Base-by-base conservation (phyloP, 2,888 invertebrate genomes). In the Cantharis rufa region DNA sequence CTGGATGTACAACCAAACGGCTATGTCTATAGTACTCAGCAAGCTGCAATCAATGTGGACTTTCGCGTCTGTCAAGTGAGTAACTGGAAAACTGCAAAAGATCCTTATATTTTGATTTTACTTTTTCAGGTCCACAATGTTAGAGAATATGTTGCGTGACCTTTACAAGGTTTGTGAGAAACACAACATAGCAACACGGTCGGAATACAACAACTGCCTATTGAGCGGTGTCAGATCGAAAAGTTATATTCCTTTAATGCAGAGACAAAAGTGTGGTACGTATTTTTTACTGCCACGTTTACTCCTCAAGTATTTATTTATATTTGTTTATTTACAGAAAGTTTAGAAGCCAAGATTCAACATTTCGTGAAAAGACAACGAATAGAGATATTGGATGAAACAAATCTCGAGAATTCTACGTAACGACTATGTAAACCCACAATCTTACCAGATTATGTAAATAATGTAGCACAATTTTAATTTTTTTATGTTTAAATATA, bases 201-300 rank as follows among this genome's bases (percentile, higher is more conserved):
- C 70, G 13, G 48, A 48, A 48, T 48, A 48, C n/a, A 69, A 21
- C 48, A 77, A 75, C 62, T 90, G 91, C 81, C 87, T 96, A 18
- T 86, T 93, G 32, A 92, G 92, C 82, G 94, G 94, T 0, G 91
- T 92, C 0, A 92, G 92, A 83, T 86, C 93, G 0, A 94, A 91
- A 84, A 89, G 91, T 7, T 95, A 97, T 88, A 92, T 92, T 79
- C 94, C 94, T 1, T 87, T 97, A 32, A 87, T 96, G 86, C 90
- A 93, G 81, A 90, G 97, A 81, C 92, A 91, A 68, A 93, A 92
- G 78, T 96, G 97, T 88, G 93, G 96, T 96, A 91, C 92, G 90
- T 73, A 72, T 72, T 79, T 16, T 79, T 16, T 15, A 63, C 21
- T 71, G 27, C 28, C 28, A 28, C 73, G 75, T 61, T 18, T 66